Evolutionary conservation across 2,113 vertebrate genomes (phyloP).

Genomic region (Siniperca knerii): DNA sequence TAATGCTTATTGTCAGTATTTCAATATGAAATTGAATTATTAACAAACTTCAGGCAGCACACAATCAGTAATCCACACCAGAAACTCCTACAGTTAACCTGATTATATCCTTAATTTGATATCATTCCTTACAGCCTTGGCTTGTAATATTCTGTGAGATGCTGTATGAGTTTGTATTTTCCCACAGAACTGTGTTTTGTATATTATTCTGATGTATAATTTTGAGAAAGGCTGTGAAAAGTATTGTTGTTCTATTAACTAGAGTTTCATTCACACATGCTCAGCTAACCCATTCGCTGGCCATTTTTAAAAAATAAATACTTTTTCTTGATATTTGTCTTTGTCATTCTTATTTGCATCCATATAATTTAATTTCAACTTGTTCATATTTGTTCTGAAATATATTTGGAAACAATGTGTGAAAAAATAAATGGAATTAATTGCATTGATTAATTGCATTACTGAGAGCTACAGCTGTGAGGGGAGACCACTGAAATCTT

Average conservation of each 20-base stretch:
- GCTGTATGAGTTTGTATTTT: slow-evolving; percentile 57
- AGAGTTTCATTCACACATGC: slow-evolving; percentile 88
- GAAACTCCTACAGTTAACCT: slow-evolving; percentile 55
- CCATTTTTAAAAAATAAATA: slow-evolving; percentile 88
- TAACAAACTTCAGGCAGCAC: slow-evolving; percentile 73
- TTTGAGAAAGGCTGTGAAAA: slow-evolving; percentile 77
- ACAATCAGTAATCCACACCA: slow-evolving; percentile 64
- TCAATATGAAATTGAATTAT: slow-evolving; percentile 67
- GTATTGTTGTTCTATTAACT: slow-evolving; percentile 87
- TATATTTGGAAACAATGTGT: slow-evolving; percentile 1
- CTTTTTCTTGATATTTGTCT: slow-evolving; percentile 73
- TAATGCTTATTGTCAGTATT: slow-evolving; percentile 77
- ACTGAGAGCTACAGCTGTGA: slow-evolving; percentile 37
- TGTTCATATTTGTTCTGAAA: slow-evolving; percentile 1
- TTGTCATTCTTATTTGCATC: slow-evolving; percentile 51
- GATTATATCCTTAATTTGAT: slow-evolving; percentile 69
- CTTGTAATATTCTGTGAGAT: slow-evolving; percentile 69
- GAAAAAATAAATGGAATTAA: background rate
- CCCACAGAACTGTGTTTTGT: slow-evolving; percentile 80
- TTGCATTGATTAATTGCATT: too few relatives aligned
- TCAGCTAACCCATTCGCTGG: slow-evolving; percentile 94
- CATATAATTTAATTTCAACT: background rate
- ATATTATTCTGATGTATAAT: slow-evolving; percentile 78
- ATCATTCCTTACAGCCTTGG: slow-evolving; percentile 73
- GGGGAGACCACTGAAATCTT: background rate